Conservation (phyloP, 2,797 vertebrate genomes). For the Sebastiscus tertius region DNA sequence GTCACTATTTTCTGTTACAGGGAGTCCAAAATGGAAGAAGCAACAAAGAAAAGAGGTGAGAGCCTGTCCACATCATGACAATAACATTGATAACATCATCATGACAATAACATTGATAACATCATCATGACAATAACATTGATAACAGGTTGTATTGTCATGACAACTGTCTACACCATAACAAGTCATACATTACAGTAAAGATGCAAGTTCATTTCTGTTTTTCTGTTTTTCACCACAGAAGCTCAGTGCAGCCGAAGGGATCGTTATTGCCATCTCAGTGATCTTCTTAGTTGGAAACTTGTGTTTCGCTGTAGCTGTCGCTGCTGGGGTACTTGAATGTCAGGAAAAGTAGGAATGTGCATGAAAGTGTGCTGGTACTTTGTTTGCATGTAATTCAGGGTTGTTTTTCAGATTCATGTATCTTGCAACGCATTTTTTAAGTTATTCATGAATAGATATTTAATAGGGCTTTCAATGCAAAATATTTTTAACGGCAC, state of each 20-base stretch:
- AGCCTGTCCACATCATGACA: neutral
- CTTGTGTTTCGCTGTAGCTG: conserved; percentile 13
- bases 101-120: neutral
- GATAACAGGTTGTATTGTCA: neutral
- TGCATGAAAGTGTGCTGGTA: neutral
- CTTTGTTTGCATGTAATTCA: neutral
- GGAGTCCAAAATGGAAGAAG: fast-evolving
- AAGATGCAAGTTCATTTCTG: neutral
- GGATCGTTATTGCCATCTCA: neutral
- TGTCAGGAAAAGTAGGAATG: neutral
- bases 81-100: neutral
- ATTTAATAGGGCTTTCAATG: no score
- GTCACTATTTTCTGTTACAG: conserved; percentile 1
- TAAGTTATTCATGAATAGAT: neutral
- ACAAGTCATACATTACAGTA: neutral
- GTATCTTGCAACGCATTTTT: neutral
- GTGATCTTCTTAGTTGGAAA: conserved; percentile 1
- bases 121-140: neutral
- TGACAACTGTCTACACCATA: neutral
- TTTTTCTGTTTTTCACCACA: neutral
- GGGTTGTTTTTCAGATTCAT: neutral
- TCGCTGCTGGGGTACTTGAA: conserved; percentile 20
- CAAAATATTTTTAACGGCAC: no score
- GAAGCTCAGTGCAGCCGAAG: neutral
- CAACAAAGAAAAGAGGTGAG: conserved; percentile 23